phyloP scores from a whole-genome alignment of 30 jellyfish, hydroid and myxozoan genomes.

The Aurelia sp. region DNA sequence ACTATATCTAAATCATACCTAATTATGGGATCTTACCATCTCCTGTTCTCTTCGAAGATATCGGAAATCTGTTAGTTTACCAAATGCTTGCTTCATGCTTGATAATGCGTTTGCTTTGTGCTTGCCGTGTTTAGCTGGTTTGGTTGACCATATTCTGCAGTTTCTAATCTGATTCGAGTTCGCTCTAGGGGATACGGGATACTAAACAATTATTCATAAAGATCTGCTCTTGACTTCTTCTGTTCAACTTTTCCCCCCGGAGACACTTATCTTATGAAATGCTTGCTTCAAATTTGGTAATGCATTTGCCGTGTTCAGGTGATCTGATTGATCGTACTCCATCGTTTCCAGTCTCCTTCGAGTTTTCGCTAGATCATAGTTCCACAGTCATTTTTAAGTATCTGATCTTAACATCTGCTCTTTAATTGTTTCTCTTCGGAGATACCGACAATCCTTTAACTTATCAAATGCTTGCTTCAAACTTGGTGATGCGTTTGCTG shows the following conservation, averaged over 20 bases:
- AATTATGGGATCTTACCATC: background rate
- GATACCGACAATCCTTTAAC: background rate
- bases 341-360: no score
- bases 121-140: no score
- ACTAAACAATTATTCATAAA: no score
- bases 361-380: no score
- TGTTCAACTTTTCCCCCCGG: background rate
- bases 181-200: no score
- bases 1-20: no score
- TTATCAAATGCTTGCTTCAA: slow-evolving; percentile 3
- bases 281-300: background rate
- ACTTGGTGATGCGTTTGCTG: background rate
- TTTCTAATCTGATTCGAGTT: no score
- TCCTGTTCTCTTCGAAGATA: background rate
- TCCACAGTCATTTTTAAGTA: background rate
- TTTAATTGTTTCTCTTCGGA: background rate
- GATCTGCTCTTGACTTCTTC: background rate
- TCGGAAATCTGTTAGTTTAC: background rate
- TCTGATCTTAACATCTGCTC: background rate
- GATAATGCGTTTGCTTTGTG: no score
- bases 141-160: no score
- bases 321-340: no score
- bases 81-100: slow-evolving; percentile 1
- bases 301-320: no score
- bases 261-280: background rate